phyloP scores from a whole-genome alignment of 2,888 invertebrate genomes.

The Patella depressa region DNA sequence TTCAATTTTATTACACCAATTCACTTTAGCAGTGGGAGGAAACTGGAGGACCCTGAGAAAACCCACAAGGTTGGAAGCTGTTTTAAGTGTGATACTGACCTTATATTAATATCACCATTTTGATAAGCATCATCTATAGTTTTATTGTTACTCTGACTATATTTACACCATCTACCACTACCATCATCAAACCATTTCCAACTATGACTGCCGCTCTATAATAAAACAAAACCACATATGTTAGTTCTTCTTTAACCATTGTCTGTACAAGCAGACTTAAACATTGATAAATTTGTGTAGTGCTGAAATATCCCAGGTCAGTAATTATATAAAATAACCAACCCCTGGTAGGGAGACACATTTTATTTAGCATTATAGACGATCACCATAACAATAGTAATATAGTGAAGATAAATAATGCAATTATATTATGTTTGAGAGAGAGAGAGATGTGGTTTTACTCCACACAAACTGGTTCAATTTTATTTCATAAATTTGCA shows the following conservation, averaged over 20 bases:
- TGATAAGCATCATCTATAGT: constrained; percentile 85
- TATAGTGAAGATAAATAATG: constrained; percentile 7
- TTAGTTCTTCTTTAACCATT: background rate
- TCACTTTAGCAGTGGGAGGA: too few relatives aligned
- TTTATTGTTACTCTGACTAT: constrained; percentile 81
- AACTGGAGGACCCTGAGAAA: too few relatives aligned
- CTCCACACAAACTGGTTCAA: too few relatives aligned
- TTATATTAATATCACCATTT: constrained; percentile 71
- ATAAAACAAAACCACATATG: background rate
- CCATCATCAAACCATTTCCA: constrained; percentile 90
- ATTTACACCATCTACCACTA: constrained; percentile 85
- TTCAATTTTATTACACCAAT: too few relatives aligned
- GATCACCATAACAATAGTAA: background rate
- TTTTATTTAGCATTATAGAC: constrained; percentile 11
- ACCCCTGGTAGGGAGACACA: constrained; percentile 6
- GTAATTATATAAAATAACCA: constrained; percentile 3
- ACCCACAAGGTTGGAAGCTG: too few relatives aligned
- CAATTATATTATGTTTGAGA: background rate
- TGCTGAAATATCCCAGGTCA: background rate
- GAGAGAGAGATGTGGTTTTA: too few relatives aligned
- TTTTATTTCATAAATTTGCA: too few relatives aligned
- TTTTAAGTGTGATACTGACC: constrained; percentile 39
- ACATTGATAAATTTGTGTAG: background rate
- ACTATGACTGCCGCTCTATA: constrained; percentile 66
- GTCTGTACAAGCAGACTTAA: background rate